Conservation (phyloP, 2,888 invertebrate genomes). For the Alloplasta piceator region DNA sequence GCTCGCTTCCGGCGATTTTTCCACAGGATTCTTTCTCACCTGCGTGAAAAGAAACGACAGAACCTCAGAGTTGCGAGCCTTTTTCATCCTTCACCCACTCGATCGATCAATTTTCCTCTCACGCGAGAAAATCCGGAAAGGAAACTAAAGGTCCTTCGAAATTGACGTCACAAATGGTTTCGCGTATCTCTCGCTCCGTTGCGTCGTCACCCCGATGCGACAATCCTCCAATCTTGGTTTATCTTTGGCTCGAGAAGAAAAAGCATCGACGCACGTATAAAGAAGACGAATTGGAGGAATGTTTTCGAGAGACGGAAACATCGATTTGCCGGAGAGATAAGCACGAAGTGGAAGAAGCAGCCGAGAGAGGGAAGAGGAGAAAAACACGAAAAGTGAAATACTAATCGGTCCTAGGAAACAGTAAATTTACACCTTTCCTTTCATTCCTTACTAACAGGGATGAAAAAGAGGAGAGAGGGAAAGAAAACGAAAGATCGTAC, state of each 20-base stretch:
- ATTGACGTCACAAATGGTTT: slow-evolving; percentile 67
- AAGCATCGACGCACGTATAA: slow-evolving; percentile 9
- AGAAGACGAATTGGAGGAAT: slow-evolving; percentile 25
- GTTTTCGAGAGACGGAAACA: slow-evolving; percentile 27
- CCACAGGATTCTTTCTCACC: not conserved
- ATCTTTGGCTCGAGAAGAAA: slow-evolving; percentile 34
- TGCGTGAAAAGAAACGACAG: not conserved
- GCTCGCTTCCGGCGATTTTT: slow-evolving; percentile 51
- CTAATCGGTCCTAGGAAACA: slow-evolving; percentile 46
- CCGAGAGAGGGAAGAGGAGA: not conserved
- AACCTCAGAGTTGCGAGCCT: slow-evolving; percentile 20
- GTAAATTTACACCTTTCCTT: slow-evolving; percentile 43
- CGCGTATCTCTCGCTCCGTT: slow-evolving; percentile 66
- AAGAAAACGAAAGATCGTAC: too few relatives aligned
- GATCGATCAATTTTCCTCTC: slow-evolving; percentile 49
- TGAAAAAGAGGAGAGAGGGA: not conserved
- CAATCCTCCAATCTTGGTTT: slow-evolving; percentile 70
- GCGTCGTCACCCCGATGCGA: slow-evolving; percentile 66
- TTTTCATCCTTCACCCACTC: slow-evolving; percentile 47
- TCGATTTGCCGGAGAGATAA: slow-evolving; percentile 51
- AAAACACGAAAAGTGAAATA: slow-evolving; percentile 36
- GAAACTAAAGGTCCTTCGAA: slow-evolving; percentile 48
- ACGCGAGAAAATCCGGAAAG: slow-evolving; percentile 28
- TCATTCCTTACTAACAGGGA: not conserved
- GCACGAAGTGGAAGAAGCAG: not conserved